Conservation (phyloP, 1,140 invertebrate genomes). For the Neodiprion lecontei region DNA sequence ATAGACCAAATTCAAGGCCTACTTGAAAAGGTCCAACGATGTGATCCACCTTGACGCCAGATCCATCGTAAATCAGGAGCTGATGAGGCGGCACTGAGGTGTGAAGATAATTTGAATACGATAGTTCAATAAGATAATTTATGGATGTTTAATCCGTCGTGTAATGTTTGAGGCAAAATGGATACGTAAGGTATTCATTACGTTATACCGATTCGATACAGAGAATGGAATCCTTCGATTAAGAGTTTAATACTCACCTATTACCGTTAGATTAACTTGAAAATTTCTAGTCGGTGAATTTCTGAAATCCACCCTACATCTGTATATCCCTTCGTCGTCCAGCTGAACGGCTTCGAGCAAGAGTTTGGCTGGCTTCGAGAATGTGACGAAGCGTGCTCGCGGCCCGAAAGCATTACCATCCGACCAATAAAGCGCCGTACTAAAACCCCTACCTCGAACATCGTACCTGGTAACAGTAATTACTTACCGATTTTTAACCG, state of each 20-base stretch:
- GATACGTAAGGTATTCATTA: neutral
- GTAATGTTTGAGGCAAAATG: too few species aligned
- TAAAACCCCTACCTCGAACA: conserved; percentile 77
- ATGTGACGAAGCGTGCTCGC: conserved; percentile 80
- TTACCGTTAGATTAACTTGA: conserved; percentile 88
- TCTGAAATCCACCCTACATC: conserved; percentile 89
- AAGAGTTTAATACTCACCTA: conserved; percentile 73
- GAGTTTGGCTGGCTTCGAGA: conserved; percentile 77
- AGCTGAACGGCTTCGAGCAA: conserved; percentile 81
- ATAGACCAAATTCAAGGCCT: conserved; percentile 79
- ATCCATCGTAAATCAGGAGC: conserved; percentile 82
- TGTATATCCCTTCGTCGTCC: conserved; percentile 84
- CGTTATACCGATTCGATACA: neutral
- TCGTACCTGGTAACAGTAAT: conserved; percentile 72
- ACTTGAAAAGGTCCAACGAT: conserved; percentile 86
- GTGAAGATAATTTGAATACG: conserved; percentile 54
- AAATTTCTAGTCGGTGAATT: conserved; percentile 90
- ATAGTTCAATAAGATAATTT: too few species aligned
- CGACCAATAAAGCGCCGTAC: conserved; percentile 80
- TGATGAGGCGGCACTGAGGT: conserved; percentile 82
- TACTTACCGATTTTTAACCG: too few species aligned
- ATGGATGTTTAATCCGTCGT: too few species aligned
- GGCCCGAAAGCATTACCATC: conserved; percentile 78
- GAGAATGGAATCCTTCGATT: neutral
- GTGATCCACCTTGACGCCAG: conserved; percentile 74